These are phyloP conservation scores for Muntiacus reevesi DNA, from an alignment of 2,113 vertebrate species.

Conservation along the genomic window DNA sequence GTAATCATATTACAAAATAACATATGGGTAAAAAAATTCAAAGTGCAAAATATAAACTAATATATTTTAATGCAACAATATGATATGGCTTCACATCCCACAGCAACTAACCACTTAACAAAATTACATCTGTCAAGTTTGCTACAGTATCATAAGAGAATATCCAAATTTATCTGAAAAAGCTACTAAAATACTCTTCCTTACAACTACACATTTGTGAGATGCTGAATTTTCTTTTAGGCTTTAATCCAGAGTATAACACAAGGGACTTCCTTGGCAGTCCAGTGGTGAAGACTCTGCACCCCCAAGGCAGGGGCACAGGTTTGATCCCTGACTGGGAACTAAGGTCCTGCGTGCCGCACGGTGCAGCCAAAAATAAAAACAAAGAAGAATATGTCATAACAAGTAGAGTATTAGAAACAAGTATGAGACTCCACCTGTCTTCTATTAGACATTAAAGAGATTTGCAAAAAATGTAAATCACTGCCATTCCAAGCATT, in stretches of 20 bases:
- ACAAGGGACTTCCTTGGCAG: background rate
- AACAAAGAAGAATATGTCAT: background rate
- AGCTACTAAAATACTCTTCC: background rate
- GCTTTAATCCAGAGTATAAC: background rate
- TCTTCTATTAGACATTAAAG: background rate
- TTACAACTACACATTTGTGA: background rate
- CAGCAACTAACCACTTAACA: background rate
- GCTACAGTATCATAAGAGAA: background rate
- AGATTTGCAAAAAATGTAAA: background rate
- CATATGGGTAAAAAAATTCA: background rate
- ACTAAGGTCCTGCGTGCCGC: background rate
- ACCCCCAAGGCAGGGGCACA: background rate
- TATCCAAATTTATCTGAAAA: conserved; percentile 3
- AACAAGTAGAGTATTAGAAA: background rate
- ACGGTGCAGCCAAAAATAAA: background rate
- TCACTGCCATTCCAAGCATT: background rate
- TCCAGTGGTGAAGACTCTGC: background rate
- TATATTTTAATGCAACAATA: background rate
- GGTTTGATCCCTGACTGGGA: background rate
- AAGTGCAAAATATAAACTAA: background rate
- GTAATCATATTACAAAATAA: background rate
- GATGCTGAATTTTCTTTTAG: background rate
- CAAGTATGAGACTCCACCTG: background rate
- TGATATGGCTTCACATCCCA: background rate
- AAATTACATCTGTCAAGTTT: background rate